Evolutionary conservation across 2,888 invertebrate genomes (phyloP), one percentile per base, ranked within the genome.

Genomic region (Apotomis turbidana): DNA sequence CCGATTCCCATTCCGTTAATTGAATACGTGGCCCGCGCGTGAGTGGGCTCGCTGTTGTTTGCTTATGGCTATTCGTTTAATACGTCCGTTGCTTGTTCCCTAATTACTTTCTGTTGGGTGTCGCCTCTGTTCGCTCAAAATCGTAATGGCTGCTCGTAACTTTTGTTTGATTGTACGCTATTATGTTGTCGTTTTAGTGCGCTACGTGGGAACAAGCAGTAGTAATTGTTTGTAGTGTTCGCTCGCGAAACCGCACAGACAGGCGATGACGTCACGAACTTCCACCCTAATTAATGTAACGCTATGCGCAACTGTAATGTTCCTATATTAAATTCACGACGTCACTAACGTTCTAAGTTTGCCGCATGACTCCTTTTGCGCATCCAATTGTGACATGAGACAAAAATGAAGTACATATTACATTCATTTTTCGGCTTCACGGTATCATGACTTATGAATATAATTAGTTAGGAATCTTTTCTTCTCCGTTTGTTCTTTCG

Each of bases 1-100:
- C 84, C 79, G 85, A 86, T 85, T 86, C 85, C 84, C 87, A 87
- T 89, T 86, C 80, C 81, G 88, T 87, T 91, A 90, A 91, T 90
- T 89, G 88, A 87, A 88, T 86, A 84, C 86, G 87, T 86, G 86
- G 85, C 80, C 79, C 81, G 79, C 74, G 76, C 78, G 69, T 78
- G 80, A 81, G 82, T 80, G 80, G 81, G 76, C 76, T 75, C 78
- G 76, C 75, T 75, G 78, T 85, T 87, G 85, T 87, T 86, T 86
- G 82, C 81, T 78, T 80, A 76, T 73, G 78, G 80, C 81, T 80
- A 78, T 83, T 82, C 81, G 80, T 81, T 85, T 86, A 80, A 81
- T 78, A 75, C 76, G 78, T 77, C 74, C 76, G 70, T 58, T 64
- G 75, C 74, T 75, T 76, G 76, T 74, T 62, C 74, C 76, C 80